phyloP scores from a whole-genome alignment of 2,888 invertebrate species.

The Dendrolimus houi region DNA sequence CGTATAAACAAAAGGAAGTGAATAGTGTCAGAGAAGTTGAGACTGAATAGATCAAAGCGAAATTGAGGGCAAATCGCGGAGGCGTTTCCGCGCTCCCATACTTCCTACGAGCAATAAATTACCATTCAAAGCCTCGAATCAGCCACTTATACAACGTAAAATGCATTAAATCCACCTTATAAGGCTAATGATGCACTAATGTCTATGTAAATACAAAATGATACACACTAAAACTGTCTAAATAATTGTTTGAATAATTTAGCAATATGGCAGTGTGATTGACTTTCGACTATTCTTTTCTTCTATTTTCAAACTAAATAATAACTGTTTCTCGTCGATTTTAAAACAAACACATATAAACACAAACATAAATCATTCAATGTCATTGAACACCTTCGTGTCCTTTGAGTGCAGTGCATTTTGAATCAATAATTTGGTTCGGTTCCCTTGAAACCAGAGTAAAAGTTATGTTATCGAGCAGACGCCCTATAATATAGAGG shows the following conservation, averaged over 20 bases:
- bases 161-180: constrained; percentile 21
- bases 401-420: too few relatives aligned
- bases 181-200: constrained; percentile 10
- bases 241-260: background rate
- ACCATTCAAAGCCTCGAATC: constrained; percentile 21
- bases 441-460: too few relatives aligned
- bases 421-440: too few relatives aligned
- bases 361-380: too few relatives aligned
- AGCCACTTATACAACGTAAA: constrained; percentile 14
- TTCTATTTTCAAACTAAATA: too few relatives aligned
- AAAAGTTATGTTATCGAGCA: too few relatives aligned
- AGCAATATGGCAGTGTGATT: background rate
- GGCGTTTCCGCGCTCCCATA: constrained; percentile 34
- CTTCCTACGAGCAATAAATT: constrained; percentile 30
- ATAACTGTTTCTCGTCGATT: too few relatives aligned
- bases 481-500: too few relatives aligned
- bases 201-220: background rate
- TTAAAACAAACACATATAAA: too few relatives aligned
- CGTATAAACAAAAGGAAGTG: background rate
- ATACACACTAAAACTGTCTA: background rate
- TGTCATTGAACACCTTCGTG: too few relatives aligned
- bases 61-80: constrained; percentile 34
- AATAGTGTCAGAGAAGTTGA: constrained; percentile 13
- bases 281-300: too few relatives aligned
- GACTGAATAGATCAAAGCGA: constrained; percentile 40